Evolutionary conservation across 1,140 invertebrate species (phyloP).

Genomic region (Thalassaphorura encarpata): DNA sequence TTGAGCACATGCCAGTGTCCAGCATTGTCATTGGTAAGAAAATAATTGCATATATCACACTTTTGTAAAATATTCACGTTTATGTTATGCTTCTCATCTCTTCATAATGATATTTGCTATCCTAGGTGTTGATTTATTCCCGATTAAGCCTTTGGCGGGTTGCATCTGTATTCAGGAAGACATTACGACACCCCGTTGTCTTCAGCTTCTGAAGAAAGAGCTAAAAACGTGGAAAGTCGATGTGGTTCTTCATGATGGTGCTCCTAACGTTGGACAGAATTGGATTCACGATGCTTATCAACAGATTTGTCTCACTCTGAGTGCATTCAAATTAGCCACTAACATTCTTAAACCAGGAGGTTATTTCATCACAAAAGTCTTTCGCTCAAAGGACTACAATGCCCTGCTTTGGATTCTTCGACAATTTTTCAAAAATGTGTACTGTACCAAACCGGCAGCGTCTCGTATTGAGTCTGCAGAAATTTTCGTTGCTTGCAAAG

Average conservation of each 20-base stretch:
- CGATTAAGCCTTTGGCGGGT: conserved; percentile 85
- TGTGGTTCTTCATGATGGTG: conserved; percentile 92
- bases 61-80: background rate
- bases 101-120: conserved; percentile 9
- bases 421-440: conserved; percentile 85
- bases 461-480: conserved; percentile 97
- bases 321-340: conserved; percentile 85
- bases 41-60: background rate
- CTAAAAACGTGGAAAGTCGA: conserved; percentile 94
- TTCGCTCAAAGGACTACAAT: conserved; percentile 96
- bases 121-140: conserved; percentile 85
- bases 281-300: conserved; percentile 97
- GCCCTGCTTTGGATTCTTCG: conserved; percentile 90
- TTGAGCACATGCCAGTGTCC: conserved; percentile 94
- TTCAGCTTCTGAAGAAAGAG: conserved; percentile 65
- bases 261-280: conserved; percentile 95
- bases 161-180: conserved; percentile 85
- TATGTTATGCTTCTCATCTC: background rate
- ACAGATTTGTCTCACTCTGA: conserved; percentile 80
- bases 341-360: conserved; percentile 86
- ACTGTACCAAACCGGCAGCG: conserved; percentile 96
- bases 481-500: conserved; percentile 97
- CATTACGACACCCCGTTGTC: conserved; percentile 90
- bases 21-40: conserved; percentile 71
- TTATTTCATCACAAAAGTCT: conserved; percentile 98